Evolutionary conservation across 30 jellyfish, hydroid and myxozoan genomes (phyloP), one percentile per base, ranked within the genome.

Genomic region (Hydra vulgaris): DNA sequence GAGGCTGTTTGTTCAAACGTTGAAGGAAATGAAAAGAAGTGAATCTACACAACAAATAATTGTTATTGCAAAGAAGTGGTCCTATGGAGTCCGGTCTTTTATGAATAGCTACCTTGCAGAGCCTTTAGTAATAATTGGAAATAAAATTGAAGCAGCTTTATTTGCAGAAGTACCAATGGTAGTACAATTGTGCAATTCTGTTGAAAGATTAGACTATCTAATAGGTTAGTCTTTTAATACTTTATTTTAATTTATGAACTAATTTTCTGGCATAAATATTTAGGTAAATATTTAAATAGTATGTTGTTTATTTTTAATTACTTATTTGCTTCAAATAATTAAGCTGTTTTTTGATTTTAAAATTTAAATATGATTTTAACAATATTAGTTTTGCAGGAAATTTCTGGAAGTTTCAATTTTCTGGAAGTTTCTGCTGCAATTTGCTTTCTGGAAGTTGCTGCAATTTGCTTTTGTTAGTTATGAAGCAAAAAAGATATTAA

Each of bases 61-160:
- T 79, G 95, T 89, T 27, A 78, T 86, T 84, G 86, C 88, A 16
- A 26, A 86, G 54, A 88, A 90, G 78, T 90, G 97, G 97, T 77
- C 96, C 0, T 81, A 79, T 24, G 96, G 89, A 18, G 27, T 90
- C 20, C 76, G 82, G 54, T 82, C 95, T 18, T 75, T 90, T 12
- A 79, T 83, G 21, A 68, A 78, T 54, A 85, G 89, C 17, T 90
- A 86, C 66, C 77, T 90, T 54, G 81, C 70, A 40, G 79, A 74
- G n/a, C 96, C 97, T 8, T 56, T 86, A 68, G 77, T 86, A 17
- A 20, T 82, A 17, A 82, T 90, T 18, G 87, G 85, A 7, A 83
- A 85, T 25, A 82, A 70, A 70, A 27, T 90, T 61, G 97, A 90
- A 81, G 97, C 97, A 25, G 74, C 95, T 27, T 75, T 90, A n/a